Base-by-base conservation (phyloP, 2,888 invertebrate genomes). In the Lissocephala sabroskyi region DNA sequence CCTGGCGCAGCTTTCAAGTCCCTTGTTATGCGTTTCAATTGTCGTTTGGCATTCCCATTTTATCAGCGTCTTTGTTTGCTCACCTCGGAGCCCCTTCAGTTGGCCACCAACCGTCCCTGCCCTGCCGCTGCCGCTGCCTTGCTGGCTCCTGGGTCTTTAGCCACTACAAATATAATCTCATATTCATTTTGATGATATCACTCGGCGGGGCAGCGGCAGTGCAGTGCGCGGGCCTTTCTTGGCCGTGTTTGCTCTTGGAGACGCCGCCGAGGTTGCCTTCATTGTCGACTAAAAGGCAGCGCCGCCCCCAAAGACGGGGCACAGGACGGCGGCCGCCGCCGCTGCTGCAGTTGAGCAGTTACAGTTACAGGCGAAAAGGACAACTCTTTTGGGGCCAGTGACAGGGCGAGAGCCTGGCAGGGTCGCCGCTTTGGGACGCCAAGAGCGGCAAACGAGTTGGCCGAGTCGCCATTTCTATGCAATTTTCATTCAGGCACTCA, bases 41-140 rank as follows among this genome's bases (percentile, higher is more conserved):
- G 77, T 58, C 74, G 77, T 68, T 73, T 76, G 68, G 74, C 65
- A 63, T 73, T 70, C 52, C 73, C 73, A 59, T 74, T 73, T 66
- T 65, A 70, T 66, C 58, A 58, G 56, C 52, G 65, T 71, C 67
- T 73, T 73, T 73, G 77, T 73, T 73, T 76, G 71, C 70, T 56
- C 58, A 74, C 62, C 74, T 68, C 55, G 30, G 14, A 41, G 43
- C 19, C 46, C 44, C 30, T 52, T 46, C 51, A 51, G 45, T 41
- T 45, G 35, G 56, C 53, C 56, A 66, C n/a, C 16, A 14, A 11
- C 11, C 14, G 18, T 17, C 42, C 18, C 45, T 52, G 41, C 49
- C 45, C n/a, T 13, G 30, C 28, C 37, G n/a, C 26, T 32, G 29
- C 18, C 44, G 14, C 44, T 17, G 37, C 11, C 19, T 39, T 40